These are phyloP conservation scores for Scaptomyza cyrtandrae DNA, from an alignment of 2,888 invertebrate species.

Conservation along the genomic window DNA sequence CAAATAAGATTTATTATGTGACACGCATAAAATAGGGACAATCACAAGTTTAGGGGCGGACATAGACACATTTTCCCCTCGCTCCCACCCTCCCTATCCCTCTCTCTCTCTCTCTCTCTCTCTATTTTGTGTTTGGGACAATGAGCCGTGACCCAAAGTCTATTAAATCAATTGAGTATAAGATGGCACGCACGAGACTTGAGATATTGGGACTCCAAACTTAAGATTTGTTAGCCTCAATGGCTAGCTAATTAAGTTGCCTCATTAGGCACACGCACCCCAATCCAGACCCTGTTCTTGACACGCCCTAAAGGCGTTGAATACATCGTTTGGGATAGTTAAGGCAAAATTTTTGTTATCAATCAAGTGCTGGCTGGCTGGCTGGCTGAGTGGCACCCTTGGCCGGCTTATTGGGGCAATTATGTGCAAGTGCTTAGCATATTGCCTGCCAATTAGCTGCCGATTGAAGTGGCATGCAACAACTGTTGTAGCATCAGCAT, in stretches of 20 bases:
- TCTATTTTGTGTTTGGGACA: constrained; percentile 16
- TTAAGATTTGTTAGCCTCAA: constrained; percentile 28
- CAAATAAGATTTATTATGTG: constrained; percentile 80
- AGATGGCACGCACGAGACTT: constrained; percentile 65
- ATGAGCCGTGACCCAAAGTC: constrained; percentile 62
- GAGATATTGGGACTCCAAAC: constrained; percentile 8
- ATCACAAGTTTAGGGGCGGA: constrained; percentile 8
- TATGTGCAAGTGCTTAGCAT: constrained; percentile 76
- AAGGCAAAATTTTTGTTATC: constrained; percentile 55
- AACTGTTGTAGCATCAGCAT: constrained; percentile 36
- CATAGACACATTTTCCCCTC: neutral
- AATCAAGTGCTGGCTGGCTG: constrained; percentile 47
- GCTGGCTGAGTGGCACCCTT: constrained; percentile 7
- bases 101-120: neutral
- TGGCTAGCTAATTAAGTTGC: constrained; percentile 72
- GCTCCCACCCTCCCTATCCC: neutral
- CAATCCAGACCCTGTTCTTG: neutral
- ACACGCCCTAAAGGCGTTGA: constrained; percentile 17
- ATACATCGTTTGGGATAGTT: constrained; percentile 26
- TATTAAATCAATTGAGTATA: constrained; percentile 80
- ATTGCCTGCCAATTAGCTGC: constrained; percentile 73
- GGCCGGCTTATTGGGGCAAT: constrained; percentile 64
- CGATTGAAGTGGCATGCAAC: constrained; percentile 45
- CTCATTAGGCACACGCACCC: constrained; percentile 63
- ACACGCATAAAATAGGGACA: constrained; percentile 76